Conservation (phyloP, 2,888 invertebrate species). For the Sinodicranocentrus sp. region DNA sequence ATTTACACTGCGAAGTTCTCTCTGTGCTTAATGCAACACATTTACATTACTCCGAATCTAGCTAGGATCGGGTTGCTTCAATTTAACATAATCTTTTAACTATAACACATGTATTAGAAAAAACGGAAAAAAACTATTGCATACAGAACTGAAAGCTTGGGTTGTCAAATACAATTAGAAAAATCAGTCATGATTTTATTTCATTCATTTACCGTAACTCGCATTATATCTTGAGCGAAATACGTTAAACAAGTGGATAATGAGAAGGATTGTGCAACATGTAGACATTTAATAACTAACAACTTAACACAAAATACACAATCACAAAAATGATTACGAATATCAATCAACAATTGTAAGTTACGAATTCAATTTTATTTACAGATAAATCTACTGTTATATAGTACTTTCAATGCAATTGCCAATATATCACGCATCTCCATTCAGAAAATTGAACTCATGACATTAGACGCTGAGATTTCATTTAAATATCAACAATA, state of each 20-base stretch:
- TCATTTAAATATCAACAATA: no score
- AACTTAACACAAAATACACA: slow-evolving; percentile 32
- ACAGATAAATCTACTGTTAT: not conserved
- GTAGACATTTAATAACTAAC: not conserved
- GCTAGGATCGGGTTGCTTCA: no score
- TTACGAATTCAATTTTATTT: slow-evolving; percentile 17
- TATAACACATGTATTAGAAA: no score
- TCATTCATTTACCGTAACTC: slow-evolving; percentile 24
- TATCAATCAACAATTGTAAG: not conserved
- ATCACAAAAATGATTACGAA: slow-evolving; percentile 5
- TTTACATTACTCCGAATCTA: no score
- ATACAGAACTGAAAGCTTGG: no score
- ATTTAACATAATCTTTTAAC: no score
- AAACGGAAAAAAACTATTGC: no score
- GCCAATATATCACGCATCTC: slow-evolving; percentile 15
- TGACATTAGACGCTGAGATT: no score
- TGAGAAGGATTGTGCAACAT: slow-evolving; percentile 10
- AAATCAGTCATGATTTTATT: slow-evolving; percentile 56
- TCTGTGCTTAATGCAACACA: no score
- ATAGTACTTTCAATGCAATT: not conserved
- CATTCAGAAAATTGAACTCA: no score
- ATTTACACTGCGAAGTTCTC: no score
- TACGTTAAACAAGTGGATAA: not conserved
- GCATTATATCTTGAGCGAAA: not conserved
- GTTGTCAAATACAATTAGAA: slow-evolving; percentile 17